Conservation (phyloP, 1,140 invertebrate genomes). For the Neodiprion pinetum region DNA sequence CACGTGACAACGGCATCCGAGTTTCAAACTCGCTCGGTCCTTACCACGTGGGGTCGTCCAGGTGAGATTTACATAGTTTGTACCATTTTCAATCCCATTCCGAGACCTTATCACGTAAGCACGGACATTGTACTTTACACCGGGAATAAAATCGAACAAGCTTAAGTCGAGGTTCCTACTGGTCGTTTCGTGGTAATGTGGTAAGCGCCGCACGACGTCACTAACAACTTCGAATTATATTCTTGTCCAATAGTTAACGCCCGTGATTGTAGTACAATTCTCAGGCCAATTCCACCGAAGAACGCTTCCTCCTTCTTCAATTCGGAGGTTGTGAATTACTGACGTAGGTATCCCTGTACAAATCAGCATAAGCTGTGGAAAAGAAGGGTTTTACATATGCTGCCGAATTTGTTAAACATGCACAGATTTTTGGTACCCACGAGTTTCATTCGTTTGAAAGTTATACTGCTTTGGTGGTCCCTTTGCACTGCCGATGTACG, state of each 20-base stretch:
- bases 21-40: no score
- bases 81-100: no score
- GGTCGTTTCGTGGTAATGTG: not conserved
- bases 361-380: not conserved
- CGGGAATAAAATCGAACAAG: not conserved
- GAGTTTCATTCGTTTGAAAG: no score
- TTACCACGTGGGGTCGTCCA: no score
- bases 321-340: slow-evolving; percentile 16
- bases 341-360: slow-evolving; percentile 28
- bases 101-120: slow-evolving; percentile 25
- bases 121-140: slow-evolving; percentile 28
- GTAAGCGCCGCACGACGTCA: slow-evolving; percentile 17
- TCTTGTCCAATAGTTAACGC: slow-evolving; percentile 15
- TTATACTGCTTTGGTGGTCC: no score
- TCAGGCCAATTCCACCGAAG: slow-evolving; percentile 22
- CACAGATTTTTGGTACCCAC: no score
- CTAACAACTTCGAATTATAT: slow-evolving; percentile 29
- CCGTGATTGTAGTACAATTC: slow-evolving; percentile 32
- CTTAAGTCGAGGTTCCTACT: not conserved
- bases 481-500: no score
- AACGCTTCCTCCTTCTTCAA: not conserved
- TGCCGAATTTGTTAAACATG: no score
- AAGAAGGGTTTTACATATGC: no score
- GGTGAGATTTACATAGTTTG: no score
- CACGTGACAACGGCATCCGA: no score